These are phyloP conservation scores for Strigamia crassipes DNA, from an alignment of 2,888 invertebrate genomes.

Conservation along the genomic window DNA sequence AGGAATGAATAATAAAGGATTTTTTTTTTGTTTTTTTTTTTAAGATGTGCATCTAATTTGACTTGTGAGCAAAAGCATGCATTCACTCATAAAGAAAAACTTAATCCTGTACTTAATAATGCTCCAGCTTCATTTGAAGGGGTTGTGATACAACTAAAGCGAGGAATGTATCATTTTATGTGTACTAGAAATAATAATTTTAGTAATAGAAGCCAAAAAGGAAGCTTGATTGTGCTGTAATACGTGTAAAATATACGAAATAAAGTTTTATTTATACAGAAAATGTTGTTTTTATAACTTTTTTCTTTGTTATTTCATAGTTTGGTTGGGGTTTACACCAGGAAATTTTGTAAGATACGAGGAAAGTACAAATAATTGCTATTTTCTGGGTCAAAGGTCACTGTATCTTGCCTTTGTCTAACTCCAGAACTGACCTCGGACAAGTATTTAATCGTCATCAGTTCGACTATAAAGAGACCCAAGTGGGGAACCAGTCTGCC, in stretches of 20 bases:
- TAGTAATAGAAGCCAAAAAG: constrained; percentile 45
- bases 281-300: not conserved
- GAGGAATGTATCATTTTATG: constrained; percentile 29
- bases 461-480: no score
- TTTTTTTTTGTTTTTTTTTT: not conserved
- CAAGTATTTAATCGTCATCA: no score
- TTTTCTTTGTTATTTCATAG: not conserved
- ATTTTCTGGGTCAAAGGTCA: no score
- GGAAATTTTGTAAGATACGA: no score
- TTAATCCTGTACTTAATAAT: constrained; percentile 37
- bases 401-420: no score
- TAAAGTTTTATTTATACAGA: not conserved
- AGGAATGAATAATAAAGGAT: not conserved
- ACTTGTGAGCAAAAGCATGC: not conserved
- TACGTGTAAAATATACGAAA: not conserved
- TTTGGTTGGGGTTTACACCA: no score
- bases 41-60: not conserved
- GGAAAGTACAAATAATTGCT: no score
- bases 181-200: constrained; percentile 45
- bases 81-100: not conserved
- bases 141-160: constrained; percentile 38
- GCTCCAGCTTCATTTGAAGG: constrained; percentile 45
- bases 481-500: no score
- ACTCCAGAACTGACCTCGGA: no score
- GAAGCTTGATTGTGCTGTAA: not conserved